Percentiles rank a stretch among this genome's conserved stretches.
phyloP scores from a whole-genome alignment of 2,888 invertebrate species.

The Sipha maydis region DNA sequence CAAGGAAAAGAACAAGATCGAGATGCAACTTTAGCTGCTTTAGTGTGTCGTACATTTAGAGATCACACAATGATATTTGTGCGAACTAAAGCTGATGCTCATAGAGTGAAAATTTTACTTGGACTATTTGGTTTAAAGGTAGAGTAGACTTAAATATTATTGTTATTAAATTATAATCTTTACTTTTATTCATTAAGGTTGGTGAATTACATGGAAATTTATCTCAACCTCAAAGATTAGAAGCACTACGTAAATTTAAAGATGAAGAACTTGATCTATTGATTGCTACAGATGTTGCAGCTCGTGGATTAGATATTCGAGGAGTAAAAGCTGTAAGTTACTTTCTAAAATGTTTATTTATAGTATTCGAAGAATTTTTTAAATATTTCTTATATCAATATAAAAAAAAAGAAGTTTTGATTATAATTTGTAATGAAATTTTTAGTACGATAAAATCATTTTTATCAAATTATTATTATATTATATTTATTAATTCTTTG shows the following conservation, averaged over 20 bases:
- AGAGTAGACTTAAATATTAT: slow-evolving; percentile 66
- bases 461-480: neutral
- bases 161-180: neutral
- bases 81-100: slow-evolving; percentile 95
- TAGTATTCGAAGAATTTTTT: too few species aligned
- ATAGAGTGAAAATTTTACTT: slow-evolving; percentile 89
- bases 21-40: slow-evolving; percentile 85
- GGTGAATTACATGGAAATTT: slow-evolving; percentile 96
- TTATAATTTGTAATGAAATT: too few species aligned
- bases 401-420: too few species aligned
- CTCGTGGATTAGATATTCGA: slow-evolving; percentile 94
- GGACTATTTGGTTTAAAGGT: slow-evolving; percentile 90
- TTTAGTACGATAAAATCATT: too few species aligned
- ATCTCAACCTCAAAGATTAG: slow-evolving; percentile 93
- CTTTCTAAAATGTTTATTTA: neutral
- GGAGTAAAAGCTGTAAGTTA: slow-evolving; percentile 87
- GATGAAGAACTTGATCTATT: slow-evolving; percentile 85
- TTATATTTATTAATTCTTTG: neutral
- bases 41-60: slow-evolving; percentile 88
- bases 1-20: slow-evolving; percentile 88
- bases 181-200: slow-evolving; percentile 67
- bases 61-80: slow-evolving; percentile 95
- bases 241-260: slow-evolving; percentile 88
- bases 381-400: too few species aligned
- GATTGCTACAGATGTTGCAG: slow-evolving; percentile 94